Percentiles rank a stretch among this genome's conserved stretches.
These are phyloP conservation scores for Drosophila melanosoma DNA, from an alignment of 2,888 invertebrate species.

Conservation along the genomic window DNA sequence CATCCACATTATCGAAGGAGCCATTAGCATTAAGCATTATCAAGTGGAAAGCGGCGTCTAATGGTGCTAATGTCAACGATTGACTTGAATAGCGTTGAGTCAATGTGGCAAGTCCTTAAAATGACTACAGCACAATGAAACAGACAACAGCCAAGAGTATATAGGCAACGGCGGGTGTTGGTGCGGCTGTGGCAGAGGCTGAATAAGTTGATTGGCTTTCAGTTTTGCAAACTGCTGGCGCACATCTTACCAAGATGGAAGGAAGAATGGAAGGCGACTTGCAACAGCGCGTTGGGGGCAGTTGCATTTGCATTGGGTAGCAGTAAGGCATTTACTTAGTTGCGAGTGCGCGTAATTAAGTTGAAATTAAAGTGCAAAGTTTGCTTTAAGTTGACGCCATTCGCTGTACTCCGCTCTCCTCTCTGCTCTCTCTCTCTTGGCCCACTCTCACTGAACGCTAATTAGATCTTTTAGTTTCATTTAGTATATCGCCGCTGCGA, in stretches of 20 bases:
- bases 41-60: slow-evolving; percentile 42
- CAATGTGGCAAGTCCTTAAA: slow-evolving; percentile 32
- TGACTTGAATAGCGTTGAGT: slow-evolving; percentile 17
- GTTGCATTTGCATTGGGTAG: slow-evolving; percentile 35
- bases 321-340: slow-evolving; percentile 37
- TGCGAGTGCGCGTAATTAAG: slow-evolving; percentile 63
- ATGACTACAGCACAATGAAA: slow-evolving; percentile 38
- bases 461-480: slow-evolving; percentile 74
- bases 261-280: not conserved
- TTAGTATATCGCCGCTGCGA: slow-evolving; percentile 28
- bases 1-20: slow-evolving; percentile 4
- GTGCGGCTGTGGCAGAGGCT: slow-evolving; percentile 1
- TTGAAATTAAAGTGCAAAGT: slow-evolving; percentile 77
- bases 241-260: not conserved
- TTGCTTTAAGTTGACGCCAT: slow-evolving; percentile 70
- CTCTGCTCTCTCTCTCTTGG: not conserved
- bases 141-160: slow-evolving; percentile 1
- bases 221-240: slow-evolving; percentile 49
- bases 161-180: slow-evolving; percentile 1
- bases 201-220: slow-evolving; percentile 74
- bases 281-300: slow-evolving; percentile 22
- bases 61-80: slow-evolving; percentile 33
- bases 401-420: not conserved
- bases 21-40: slow-evolving; percentile 66
- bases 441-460: slow-evolving; percentile 55